phyloP scores from a whole-genome alignment of 35 echinoderm and acorn worm genomes.

The Hemicentrotus pulcherrimus region DNA sequence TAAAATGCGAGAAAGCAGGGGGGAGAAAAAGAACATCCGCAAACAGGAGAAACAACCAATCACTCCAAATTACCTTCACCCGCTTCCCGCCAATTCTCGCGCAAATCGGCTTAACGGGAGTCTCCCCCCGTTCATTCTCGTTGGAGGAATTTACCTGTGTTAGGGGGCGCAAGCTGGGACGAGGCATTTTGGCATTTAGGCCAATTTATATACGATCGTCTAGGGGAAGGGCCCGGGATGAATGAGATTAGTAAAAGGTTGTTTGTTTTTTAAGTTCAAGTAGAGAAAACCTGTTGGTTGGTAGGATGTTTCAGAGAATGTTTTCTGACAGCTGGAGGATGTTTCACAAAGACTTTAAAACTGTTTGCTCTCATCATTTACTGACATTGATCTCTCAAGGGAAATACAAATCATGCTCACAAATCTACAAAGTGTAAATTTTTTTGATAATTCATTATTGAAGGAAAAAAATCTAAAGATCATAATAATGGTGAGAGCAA shows the following conservation, averaged over 20 bases:
- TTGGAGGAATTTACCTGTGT: neutral
- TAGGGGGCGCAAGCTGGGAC: neutral
- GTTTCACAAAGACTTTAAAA: too few relatives aligned
- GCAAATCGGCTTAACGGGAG: neutral
- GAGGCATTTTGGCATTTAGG: neutral
- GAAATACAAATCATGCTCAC: too few relatives aligned
- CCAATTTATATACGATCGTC: neutral
- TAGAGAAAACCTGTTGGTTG: neutral
- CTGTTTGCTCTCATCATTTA: too few relatives aligned
- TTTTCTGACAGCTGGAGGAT: neutral
- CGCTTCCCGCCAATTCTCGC: neutral
- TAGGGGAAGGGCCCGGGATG: neutral
- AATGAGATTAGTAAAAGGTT: neutral
- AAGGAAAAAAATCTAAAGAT: too few relatives aligned
- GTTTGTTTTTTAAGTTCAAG: neutral
- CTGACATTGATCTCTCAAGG: too few relatives aligned
- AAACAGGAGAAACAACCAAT: neutral
- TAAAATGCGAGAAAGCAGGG: neutral
- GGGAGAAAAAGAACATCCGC: neutral
- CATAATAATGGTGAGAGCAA: too few relatives aligned
- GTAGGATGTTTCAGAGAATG: neutral
- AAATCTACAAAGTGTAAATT: too few relatives aligned
- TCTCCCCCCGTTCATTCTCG: neutral
- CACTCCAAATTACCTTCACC: slow-evolving; percentile 11
- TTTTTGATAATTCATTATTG: too few relatives aligned